Evolutionary conservation across 2,888 invertebrate genomes (phyloP), one percentile per base, ranked within the genome.

Genomic region (Molanna angustata): DNA sequence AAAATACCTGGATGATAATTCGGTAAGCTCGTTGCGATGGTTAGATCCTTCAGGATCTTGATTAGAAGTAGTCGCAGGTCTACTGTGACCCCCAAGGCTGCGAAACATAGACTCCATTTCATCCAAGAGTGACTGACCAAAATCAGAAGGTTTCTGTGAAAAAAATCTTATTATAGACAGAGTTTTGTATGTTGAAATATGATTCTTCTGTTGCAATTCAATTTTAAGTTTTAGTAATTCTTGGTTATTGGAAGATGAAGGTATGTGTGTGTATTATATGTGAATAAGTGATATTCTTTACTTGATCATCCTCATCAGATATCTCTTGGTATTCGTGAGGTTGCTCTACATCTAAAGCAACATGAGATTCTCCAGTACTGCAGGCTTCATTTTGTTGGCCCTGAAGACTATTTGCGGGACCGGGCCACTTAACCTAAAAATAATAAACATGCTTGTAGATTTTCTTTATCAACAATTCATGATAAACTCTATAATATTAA

Each of bases 81-180:
- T 76, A 9, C 16, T 41, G 9, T 32, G 37, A 3, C 64, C 65
- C 44, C 79, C 78, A 31, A 79, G 65, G 51, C 70, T 85, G 45
- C 85, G 85, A 65, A 96, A 90, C 78, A 96, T 90, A 49, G 91
- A 87, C 64, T 90, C 89, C 80, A 91, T 89, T 69, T 91, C 90
- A 64, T 94, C 95, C 67, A 96, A 77, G 46, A 97, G 74, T 57
- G 94, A 94, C 11, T 93, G 90, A 3, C 94, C 93, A 65, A 90
- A 85, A 66, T 92, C 91, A 60, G 65, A 68, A 19, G 66, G 65
- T 64, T 69, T 72, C 73, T 73, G 65, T 20, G 67, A 64, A 1
- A 70, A 35, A 4, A n/a, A n/a, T n/a, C n/a, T n/a, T n/a, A n/a
- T n/a, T n/a, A n/a, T n/a, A n/a, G n/a, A n/a, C n/a, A 37, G 18